These are phyloP conservation scores for Trematocara nigrifrons DNA, from an alignment of 2,113 vertebrate genomes.

Conservation along the genomic window DNA sequence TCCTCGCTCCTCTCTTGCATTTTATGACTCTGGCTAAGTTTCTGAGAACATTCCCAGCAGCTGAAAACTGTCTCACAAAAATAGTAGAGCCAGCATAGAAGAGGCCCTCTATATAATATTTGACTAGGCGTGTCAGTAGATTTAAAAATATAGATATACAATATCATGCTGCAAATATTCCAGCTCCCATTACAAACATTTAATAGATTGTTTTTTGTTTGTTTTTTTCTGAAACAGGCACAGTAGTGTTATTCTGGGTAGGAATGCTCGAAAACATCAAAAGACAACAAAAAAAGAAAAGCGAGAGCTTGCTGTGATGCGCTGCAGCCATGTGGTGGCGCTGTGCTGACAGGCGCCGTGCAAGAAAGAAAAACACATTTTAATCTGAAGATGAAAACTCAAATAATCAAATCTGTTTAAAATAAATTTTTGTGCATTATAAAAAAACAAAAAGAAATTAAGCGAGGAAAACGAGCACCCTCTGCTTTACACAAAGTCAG, in stretches of 20 bases:
- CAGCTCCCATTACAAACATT: conserved; percentile 72
- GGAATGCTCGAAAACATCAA: conserved; percentile 73
- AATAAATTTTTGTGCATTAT: conserved; percentile 63
- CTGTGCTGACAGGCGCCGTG: neutral
- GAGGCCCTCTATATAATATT: conserved; percentile 33
- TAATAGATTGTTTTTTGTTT: conserved; percentile 44
- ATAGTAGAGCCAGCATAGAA: conserved; percentile 30
- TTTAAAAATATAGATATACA: conserved; percentile 69
- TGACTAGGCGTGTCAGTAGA: conserved; percentile 52
- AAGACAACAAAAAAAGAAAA: conserved; percentile 39
- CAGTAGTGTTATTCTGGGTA: conserved; percentile 83
- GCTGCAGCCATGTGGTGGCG: conserved; percentile 22
- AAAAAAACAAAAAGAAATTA: conserved; percentile 63
- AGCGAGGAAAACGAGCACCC: conserved; percentile 53
- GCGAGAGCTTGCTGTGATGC: conserved; percentile 44
- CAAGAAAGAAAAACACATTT: conserved; percentile 1
- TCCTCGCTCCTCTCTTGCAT: neutral
- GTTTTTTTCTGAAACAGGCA: conserved; percentile 74
- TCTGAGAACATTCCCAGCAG: conserved; percentile 5
- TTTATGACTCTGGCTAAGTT: neutral
- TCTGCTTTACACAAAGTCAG: conserved; percentile 91
- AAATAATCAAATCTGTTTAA: conserved; percentile 68
- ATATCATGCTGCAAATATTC: conserved; percentile 59
- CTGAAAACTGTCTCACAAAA: conserved; percentile 19
- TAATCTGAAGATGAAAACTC: conserved; percentile 72